Conservation (phyloP, 1,140 invertebrate genomes). For the Penaeus vannamei region DNA sequence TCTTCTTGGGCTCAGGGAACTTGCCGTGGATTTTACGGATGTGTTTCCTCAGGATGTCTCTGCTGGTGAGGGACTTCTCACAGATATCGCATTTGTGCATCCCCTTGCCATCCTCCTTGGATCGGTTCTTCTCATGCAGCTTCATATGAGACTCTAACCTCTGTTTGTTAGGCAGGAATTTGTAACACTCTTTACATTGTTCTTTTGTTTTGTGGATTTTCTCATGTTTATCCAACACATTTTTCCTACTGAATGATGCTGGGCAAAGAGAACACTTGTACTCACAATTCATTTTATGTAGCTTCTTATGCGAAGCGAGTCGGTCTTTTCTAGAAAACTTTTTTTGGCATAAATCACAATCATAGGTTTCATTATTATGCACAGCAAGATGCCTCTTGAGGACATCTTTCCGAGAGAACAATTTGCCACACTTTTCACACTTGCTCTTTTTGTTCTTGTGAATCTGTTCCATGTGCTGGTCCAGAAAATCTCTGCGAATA, state of each 20-base stretch:
- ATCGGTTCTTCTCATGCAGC: constrained; percentile 47
- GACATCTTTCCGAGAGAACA: constrained; percentile 64
- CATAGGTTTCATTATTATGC: constrained; percentile 62
- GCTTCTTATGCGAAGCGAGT: constrained; percentile 52
- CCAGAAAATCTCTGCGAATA: constrained; percentile 57
- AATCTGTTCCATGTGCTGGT: constrained; percentile 62
- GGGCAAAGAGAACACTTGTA: constrained; percentile 65
- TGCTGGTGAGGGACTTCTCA: constrained; percentile 47
- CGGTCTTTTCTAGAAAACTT: constrained; percentile 62
- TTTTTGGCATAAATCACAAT: constrained; percentile 59
- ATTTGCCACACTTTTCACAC: constrained; percentile 64
- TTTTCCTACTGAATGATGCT: constrained; percentile 57
- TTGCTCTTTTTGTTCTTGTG: constrained; percentile 65
- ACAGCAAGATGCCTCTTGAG: constrained; percentile 62
- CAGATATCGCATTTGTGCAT: constrained; percentile 52
- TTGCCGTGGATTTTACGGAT: constrained; percentile 57
- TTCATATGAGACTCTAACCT: constrained; percentile 56
- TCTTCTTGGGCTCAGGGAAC: constrained; percentile 39
- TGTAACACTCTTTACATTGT: constrained; percentile 65
- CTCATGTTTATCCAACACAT: constrained; percentile 63
- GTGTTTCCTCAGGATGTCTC: constrained; percentile 50
- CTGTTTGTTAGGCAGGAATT: constrained; percentile 53
- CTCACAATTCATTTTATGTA: constrained; percentile 50
- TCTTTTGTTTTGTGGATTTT: constrained; percentile 62
- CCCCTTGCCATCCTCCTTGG: constrained; percentile 36